Conservation (phyloP, 2,888 invertebrate species). For the Caenorhabditis sp. region DNA sequence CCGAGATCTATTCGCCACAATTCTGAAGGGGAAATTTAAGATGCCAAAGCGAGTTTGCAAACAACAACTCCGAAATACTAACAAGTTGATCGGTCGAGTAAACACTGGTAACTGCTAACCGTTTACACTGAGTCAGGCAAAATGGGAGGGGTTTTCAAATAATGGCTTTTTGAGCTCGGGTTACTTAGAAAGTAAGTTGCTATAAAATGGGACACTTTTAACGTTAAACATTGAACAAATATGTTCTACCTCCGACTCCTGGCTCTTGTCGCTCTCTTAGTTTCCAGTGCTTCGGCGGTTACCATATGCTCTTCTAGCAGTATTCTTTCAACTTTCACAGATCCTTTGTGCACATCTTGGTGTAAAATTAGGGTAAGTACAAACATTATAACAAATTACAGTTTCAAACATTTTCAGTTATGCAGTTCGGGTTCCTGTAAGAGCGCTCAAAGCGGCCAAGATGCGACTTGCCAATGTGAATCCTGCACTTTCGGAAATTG, state of each 20-base stretch:
- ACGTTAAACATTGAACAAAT: not conserved
- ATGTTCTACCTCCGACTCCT: conserved; percentile 3
- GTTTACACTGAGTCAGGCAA: conserved; percentile 20
- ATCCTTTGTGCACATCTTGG: conserved; percentile 54
- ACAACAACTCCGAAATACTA: conserved; percentile 13
- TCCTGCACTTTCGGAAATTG: conserved; percentile 37
- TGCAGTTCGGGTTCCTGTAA: conserved; percentile 46
- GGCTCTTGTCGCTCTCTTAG: not conserved
- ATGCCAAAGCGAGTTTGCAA: conserved; percentile 8
- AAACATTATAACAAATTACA: too few species aligned
- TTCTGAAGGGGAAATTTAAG: not conserved
- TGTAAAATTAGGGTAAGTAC: conserved; percentile 55
- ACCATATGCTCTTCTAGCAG: conserved; percentile 45
- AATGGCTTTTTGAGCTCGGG: not conserved
- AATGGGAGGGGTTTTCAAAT: conserved; percentile 27
- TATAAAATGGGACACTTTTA: not conserved
- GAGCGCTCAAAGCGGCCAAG: conserved; percentile 16
- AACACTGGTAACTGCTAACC: conserved; percentile 26
- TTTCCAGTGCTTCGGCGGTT: not conserved
- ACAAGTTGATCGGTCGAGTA: conserved; percentile 19
- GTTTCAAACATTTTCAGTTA: too few species aligned
- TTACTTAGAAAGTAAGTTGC: too few species aligned
- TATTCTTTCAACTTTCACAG: conserved; percentile 38
- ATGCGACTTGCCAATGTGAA: conserved; percentile 41
- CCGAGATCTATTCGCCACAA: conserved; percentile 36